Percentiles rank a stretch among this genome's conserved stretches.
These are phyloP conservation scores for Aphelocoma coerulescens DNA, from an alignment of 2,113 vertebrate genomes.

Conservation along the genomic window DNA sequence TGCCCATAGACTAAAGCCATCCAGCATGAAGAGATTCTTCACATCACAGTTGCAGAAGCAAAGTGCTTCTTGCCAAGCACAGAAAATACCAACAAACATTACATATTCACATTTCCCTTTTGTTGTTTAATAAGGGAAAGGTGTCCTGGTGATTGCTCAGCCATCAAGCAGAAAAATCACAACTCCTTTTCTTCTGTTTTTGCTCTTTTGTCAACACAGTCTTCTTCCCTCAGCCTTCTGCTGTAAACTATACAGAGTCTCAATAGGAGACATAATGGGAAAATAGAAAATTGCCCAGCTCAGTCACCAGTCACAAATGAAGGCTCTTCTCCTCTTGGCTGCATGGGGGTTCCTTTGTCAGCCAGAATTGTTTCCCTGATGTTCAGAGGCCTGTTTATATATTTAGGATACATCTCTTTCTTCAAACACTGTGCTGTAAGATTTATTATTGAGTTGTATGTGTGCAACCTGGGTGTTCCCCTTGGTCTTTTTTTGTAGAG, in stretches of 20 bases:
- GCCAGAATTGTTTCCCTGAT: background rate
- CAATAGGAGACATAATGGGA: background rate
- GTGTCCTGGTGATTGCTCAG: constrained; percentile 46
- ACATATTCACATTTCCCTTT: constrained; percentile 64
- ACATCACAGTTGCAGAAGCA: constrained; percentile 63
- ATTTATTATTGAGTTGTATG: background rate
- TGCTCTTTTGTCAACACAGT: constrained; percentile 44
- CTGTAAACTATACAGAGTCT: background rate
- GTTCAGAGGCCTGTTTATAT: background rate
- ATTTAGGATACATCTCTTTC: background rate
- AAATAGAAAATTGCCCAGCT: constrained; percentile 12
- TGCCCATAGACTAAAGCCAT: constrained; percentile 58
- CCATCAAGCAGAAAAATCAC: constrained; percentile 51
- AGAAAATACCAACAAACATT: constrained; percentile 70
- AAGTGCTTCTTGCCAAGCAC: constrained; percentile 44
- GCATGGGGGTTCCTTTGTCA: background rate
- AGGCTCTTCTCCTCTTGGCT: background rate
- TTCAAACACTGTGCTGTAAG: background rate
- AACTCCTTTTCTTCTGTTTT: constrained; percentile 42
- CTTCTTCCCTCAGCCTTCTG: background rate
- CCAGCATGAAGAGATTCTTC: constrained; percentile 61
- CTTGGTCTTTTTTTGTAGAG: background rate
- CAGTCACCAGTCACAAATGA: background rate
- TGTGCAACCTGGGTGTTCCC: background rate
- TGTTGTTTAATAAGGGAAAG: constrained; percentile 68